Evolutionary conservation across 2,797 vertebrate genomes (phyloP).

Genomic region (Coendou prehensilis): DNA sequence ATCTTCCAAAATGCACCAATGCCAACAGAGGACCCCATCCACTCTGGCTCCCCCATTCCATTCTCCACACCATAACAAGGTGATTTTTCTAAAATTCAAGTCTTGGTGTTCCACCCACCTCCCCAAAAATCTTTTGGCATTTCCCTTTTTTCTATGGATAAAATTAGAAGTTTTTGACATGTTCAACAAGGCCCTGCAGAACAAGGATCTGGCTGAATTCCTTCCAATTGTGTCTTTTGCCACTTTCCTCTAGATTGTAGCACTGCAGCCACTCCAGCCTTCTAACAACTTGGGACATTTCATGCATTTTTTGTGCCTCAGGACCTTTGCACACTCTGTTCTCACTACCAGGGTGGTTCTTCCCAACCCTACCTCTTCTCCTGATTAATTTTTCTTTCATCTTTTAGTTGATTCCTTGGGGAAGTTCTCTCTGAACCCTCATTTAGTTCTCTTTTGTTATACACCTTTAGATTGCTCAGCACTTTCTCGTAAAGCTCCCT

Average conservation of each 20-base stretch:
- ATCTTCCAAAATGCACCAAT: background rate
- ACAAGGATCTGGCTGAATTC: background rate
- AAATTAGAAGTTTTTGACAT: background rate
- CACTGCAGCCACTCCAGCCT: background rate
- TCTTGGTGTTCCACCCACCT: background rate
- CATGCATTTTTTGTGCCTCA: constrained; percentile 13
- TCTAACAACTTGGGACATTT: background rate
- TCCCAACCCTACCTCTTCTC: background rate
- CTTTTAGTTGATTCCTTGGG: background rate
- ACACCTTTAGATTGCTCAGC: background rate
- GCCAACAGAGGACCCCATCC: background rate
- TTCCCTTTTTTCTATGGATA: background rate
- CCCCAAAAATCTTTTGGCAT: background rate
- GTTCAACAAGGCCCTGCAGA: background rate
- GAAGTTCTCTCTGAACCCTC: background rate
- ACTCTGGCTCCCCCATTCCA: background rate
- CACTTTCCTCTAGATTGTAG: background rate
- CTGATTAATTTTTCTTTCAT: background rate
- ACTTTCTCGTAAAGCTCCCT: background rate
- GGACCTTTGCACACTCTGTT: background rate
- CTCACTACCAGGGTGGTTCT: background rate
- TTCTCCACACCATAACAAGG: background rate
- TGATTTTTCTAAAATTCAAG: background rate
- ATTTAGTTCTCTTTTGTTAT: background rate
- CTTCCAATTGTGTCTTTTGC: background rate